Percentiles rank a stretch among this genome's conserved stretches.
These are phyloP conservation scores for Noturus placidus DNA, from an alignment of 2,113 vertebrate species.

Conservation along the genomic window DNA sequence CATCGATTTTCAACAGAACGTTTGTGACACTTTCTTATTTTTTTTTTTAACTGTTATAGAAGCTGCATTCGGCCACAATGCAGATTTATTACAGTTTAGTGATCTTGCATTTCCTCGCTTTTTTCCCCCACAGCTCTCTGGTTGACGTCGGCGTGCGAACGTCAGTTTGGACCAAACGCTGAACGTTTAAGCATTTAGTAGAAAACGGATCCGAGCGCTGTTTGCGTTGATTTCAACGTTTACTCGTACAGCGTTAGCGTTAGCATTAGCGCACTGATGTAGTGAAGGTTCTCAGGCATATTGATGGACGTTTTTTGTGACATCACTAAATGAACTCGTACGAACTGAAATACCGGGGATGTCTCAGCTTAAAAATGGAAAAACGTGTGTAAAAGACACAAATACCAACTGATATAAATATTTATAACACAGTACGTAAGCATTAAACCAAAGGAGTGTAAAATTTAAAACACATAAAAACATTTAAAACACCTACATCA, in stretches of 20 bases:
- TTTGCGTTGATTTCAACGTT: no score
- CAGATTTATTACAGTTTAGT: background rate
- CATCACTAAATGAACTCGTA: background rate
- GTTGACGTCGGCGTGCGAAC: no score
- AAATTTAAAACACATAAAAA: background rate
- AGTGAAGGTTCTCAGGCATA: background rate
- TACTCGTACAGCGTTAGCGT: no score
- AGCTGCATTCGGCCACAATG: no score
- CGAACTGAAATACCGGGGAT: background rate
- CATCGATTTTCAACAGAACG: background rate
- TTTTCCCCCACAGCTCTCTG: no score
- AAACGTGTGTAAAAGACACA: background rate
- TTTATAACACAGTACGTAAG: background rate
- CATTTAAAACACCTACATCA: background rate
- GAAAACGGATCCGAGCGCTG: no score
- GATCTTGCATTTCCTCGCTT: no score
- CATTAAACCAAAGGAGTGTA: background rate
- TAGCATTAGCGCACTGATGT: no score
- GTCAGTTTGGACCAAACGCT: no score
- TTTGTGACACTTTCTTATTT: background rate
- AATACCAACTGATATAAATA: background rate
- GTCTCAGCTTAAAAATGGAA: background rate
- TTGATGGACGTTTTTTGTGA: background rate
- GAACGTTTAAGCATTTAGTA: no score
- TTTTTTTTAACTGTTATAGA: background rate